These are phyloP conservation scores for Dendrocopos noguchii DNA, from an alignment of 2,113 vertebrate species.

Conservation along the genomic window DNA sequence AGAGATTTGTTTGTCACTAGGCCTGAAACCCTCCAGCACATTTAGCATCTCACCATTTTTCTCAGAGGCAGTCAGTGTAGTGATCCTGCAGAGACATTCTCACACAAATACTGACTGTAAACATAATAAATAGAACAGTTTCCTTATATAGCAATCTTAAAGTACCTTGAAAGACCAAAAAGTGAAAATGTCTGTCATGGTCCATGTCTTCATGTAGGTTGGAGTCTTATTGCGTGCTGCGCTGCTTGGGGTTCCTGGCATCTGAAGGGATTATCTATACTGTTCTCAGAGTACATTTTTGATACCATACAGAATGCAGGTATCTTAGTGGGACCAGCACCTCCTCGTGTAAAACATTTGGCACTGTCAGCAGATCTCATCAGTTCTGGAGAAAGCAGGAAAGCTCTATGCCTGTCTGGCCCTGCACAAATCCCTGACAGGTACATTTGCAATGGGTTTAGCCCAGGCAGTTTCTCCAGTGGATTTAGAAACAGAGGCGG, in stretches of 20 bases:
- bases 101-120: background rate
- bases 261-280: background rate
- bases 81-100: background rate
- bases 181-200: background rate
- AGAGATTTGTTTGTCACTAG: background rate
- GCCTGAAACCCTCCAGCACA: background rate
- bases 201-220: background rate
- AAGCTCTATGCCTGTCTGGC: background rate
- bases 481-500: background rate
- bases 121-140: background rate
- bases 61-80: background rate
- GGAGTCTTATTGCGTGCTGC: background rate
- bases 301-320: background rate
- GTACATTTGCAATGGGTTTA: background rate
- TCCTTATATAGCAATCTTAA: background rate
- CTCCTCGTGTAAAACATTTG: background rate
- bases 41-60: background rate
- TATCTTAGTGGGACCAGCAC: background rate
- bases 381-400: background rate
- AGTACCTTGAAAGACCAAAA: background rate
- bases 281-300: background rate
- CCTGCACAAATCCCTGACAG: fast-evolving
- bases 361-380: background rate
- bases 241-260: background rate
- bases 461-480: background rate